Evolutionary conservation across 2,113 vertebrate genomes (phyloP), one percentile per base, ranked within the genome.

Genomic region (Gallinago undulata): DNA sequence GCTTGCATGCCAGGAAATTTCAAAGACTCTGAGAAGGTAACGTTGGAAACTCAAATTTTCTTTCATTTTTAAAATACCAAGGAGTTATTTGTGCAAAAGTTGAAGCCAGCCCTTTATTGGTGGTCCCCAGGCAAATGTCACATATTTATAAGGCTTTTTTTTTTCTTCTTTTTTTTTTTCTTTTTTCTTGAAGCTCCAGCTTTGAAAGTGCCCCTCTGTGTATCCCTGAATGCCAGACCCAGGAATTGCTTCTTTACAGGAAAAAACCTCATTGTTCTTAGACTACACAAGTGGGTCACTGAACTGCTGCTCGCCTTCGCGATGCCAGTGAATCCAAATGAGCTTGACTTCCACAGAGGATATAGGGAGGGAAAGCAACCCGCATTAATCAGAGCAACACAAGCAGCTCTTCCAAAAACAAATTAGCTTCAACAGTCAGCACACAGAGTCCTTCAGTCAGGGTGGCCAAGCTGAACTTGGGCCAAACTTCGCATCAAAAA

Each of bases 401-500:
- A 75, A 78, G 77, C 69, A 91, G 39, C 81, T 79, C 53, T 66
- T 96, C 95, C 89, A 91, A 87, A 87, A 91, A 56, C 56, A 92
- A 91, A 89, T 81, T 11, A 60, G 74, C 68, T 77, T 74, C 94
- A 86, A 57, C 82, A 92, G 63, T 66, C 76, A 92, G 88, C 86
- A 95, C 69, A 91, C 50, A 70, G 73, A 92, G 76, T 89, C 64
- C 86, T 87, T 89, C 80, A 95, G 91, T 60, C 68, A 95, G 73
- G 10, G 47, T 2, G 51, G 60, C 87, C 76, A 78, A 84, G 60
- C 47, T 94, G 91, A 95, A 82, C 60, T 75, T 81, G 21, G 73
- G 80, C 89, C 86, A 95, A 78, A 56, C 39, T 78, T 63, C 0
- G 4, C 8, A 8, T 78, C 50, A 69, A 56, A 85, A 70, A 89